phyloP scores from a whole-genome alignment of 92 coral and sea anemone genomes.

The Plumapathes pennacea region DNA sequence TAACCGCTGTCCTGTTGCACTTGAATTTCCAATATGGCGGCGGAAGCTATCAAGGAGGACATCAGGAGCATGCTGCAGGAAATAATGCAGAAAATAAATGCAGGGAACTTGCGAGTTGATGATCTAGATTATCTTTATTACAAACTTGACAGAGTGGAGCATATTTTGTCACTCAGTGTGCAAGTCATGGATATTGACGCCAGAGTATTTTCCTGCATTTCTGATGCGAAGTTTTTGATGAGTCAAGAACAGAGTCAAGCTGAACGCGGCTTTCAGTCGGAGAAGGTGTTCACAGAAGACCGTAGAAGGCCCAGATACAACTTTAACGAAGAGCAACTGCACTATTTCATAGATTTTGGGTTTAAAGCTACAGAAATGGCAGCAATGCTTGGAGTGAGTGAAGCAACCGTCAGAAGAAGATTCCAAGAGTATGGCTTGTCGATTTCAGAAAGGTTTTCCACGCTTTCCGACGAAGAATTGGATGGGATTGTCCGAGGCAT shows the following conservation, averaged over 20 bases:
- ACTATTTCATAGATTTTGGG: constrained; percentile 16
- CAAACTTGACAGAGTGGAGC: constrained; percentile 30
- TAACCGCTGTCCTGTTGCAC: too few relatives aligned
- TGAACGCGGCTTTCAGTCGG: constrained; percentile 20
- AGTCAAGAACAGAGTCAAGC: neutral
- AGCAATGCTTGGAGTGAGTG: constrained; percentile 22
- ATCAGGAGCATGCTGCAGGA: constrained; percentile 4
- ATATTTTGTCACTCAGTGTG: constrained; percentile 13
- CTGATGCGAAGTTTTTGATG: constrained; percentile 21
- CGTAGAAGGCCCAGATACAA: constrained; percentile 17
- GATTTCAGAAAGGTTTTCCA: neutral
- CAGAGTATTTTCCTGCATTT: constrained; percentile 17
- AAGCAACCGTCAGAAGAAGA: constrained; percentile 29
- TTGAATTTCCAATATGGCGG: too few relatives aligned
- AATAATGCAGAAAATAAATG: constrained; percentile 7
- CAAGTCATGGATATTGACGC: constrained; percentile 13
- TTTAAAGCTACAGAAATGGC: constrained; percentile 43
- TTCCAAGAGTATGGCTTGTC: constrained; percentile 26
- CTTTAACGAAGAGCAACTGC: constrained; percentile 13
- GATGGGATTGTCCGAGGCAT: constrained; percentile 25
- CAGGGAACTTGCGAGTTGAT: constrained; percentile 18
- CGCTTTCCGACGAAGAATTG: constrained; percentile 44
- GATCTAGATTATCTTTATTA: constrained; percentile 19
- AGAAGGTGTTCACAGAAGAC: constrained; percentile 23
- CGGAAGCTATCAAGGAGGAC: constrained; percentile 7